phyloP scores from a whole-genome alignment of 2,888 invertebrate species.

The Ochropacha duplaris region DNA sequence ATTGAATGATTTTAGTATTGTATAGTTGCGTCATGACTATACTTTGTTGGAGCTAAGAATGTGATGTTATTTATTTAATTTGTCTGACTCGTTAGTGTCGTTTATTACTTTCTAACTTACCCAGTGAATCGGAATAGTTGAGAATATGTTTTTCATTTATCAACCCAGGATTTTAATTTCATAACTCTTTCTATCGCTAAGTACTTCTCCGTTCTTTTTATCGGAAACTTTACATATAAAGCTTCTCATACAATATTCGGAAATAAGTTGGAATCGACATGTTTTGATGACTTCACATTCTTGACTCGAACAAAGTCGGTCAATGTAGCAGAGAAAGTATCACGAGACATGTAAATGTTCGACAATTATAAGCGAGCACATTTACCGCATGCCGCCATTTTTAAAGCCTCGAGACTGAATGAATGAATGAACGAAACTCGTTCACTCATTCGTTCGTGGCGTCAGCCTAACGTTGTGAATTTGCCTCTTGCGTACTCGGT shows the following conservation, averaged over 20 bases:
- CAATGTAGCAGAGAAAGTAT: neutral
- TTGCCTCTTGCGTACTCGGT: constrained; percentile 15
- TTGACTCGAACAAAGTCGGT: neutral
- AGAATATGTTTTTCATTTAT: too few species aligned
- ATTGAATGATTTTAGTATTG: constrained; percentile 6
- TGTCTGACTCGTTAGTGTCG: neutral
- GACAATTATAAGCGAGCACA: constrained; percentile 9
- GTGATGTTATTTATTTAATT: neutral
- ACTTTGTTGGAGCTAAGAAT: neutral
- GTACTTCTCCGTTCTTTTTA: too few species aligned
- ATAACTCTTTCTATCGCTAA: too few species aligned
- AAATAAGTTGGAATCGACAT: neutral
- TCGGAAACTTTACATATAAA: too few species aligned
- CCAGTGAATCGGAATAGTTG: too few species aligned
- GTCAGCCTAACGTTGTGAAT: constrained; percentile 10
- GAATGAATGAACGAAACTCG: neutral
- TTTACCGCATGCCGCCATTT: neutral
- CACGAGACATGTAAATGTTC: constrained; percentile 2
- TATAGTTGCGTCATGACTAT: neutral
- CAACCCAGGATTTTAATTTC: too few species aligned
- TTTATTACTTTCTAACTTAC: too few species aligned
- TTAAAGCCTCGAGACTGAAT: neutral
- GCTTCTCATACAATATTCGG: too few species aligned
- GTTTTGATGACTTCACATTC: neutral
- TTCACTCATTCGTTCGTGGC: constrained; percentile 4